Base-by-base conservation (phyloP, 2,888 invertebrate genomes). In the Phorcus lineatus region DNA sequence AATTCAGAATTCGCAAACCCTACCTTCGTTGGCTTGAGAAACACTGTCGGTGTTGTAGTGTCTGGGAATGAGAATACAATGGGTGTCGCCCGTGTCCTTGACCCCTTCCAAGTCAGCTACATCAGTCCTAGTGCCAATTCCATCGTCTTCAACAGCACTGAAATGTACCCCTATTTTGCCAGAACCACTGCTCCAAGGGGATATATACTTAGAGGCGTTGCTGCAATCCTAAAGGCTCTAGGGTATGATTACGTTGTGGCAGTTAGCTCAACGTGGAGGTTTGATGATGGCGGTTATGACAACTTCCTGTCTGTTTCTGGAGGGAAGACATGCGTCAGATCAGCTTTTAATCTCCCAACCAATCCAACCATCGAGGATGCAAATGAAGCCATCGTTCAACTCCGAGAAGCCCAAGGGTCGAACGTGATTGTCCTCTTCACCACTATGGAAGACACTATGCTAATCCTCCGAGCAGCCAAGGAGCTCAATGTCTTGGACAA, bases 101-200 rank as follows among this genome's bases (percentile, higher is more conserved):
- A 94, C 24, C 91, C 94, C 7, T 94, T 94, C 86, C 91, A 93
- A 78, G 93, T 95, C 36, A 94, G 95, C 3, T 94, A 94, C 88
- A 85, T 93, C n/a, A 89, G 89, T 53, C 85, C 87, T 7, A 83
- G 85, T 52, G 90, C 91, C 0, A 84, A 86, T 6, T 87, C 88
- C 1, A 70, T 82, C 0, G 54, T 80, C 2, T 81, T 92, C 16
- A 88, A 87, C 55, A 83, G 89, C 74, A 78, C 82, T 13, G 82
- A 77, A 17, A 76, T 74, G n/a, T 89, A 87, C 78, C 85, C 87
- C 7, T 89, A 89, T 82, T 87, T 91, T 62, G 86, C 90, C 0
- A 84, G 91, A 11, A 90, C 91, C 6, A 87, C 89, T 6, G 89
- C 91, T 2, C 89, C 91, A 7, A 85, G 87, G 80, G 83, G 84